These are phyloP conservation scores for Corvus hawaiiensis DNA, from an alignment of 2,113 vertebrate species.

Conservation along the genomic window DNA sequence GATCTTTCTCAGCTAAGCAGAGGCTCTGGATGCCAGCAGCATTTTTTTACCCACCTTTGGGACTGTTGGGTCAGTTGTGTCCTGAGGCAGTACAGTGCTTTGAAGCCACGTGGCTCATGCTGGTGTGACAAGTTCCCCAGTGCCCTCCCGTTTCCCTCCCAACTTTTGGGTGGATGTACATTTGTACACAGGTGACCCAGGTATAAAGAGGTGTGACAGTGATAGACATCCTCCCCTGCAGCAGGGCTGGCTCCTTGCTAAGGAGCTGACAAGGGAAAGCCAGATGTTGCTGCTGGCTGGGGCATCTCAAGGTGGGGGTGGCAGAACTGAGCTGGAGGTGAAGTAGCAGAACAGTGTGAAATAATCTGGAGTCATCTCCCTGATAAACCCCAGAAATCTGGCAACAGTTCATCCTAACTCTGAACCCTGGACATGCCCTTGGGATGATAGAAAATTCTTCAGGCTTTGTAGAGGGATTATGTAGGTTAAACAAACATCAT, in stretches of 20 bases:
- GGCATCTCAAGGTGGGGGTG: neutral
- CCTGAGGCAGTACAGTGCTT: neutral
- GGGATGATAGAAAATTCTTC: neutral
- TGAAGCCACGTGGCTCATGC: accelerated
- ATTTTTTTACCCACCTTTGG: neutral
- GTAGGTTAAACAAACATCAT: neutral
- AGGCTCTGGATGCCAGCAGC: neutral
- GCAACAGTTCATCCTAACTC: neutral
- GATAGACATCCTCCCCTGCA: slow-evolving; percentile 9
- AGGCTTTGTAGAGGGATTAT: neutral
- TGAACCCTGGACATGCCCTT: neutral
- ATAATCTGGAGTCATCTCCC: neutral
- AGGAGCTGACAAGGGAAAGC: slow-evolving; percentile 16
- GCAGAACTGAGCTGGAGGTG: neutral
- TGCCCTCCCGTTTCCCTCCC: neutral
- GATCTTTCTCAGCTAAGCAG: neutral
- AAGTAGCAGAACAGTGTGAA: neutral
- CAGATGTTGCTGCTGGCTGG: neutral
- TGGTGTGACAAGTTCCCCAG: neutral
- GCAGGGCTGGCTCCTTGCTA: slow-evolving; percentile 19
- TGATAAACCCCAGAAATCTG: neutral
- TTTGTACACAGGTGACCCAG: neutral
- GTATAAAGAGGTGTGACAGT: slow-evolving; percentile 21
- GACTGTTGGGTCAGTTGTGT: neutral
- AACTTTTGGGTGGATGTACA: neutral